Evolutionary conservation across 2,888 invertebrate genomes (phyloP).

Genomic region (Mimas tiliae): DNA sequence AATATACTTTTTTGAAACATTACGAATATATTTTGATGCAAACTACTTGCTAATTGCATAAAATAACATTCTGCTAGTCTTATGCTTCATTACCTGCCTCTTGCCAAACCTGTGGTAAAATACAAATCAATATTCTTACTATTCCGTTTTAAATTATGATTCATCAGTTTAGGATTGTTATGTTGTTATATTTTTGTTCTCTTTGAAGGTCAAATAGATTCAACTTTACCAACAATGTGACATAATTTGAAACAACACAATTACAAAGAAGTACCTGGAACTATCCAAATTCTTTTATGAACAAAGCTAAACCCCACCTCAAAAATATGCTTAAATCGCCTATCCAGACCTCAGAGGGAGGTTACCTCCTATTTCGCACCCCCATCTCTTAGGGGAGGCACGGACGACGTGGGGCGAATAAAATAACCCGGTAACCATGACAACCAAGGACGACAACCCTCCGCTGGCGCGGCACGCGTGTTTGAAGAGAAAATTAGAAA

Average conservation of each 20-base stretch:
- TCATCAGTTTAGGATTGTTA: too few relatives aligned
- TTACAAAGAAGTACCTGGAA: not conserved
- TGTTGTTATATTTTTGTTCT: not conserved
- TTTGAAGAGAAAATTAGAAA: slow-evolving; percentile 50
- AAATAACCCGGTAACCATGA: slow-evolving; percentile 69
- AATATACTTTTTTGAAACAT: not conserved
- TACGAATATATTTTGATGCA: too few relatives aligned
- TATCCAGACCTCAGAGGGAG: slow-evolving; percentile 43
- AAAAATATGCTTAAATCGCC: slow-evolving; percentile 35
- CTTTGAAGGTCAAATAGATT: too few relatives aligned
- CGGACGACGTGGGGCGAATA: slow-evolving; percentile 68
- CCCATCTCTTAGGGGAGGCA: slow-evolving; percentile 40
- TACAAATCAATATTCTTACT: too few relatives aligned
- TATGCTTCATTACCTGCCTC: too few relatives aligned
- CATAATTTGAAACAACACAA: too few relatives aligned
- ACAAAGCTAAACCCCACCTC: not conserved
- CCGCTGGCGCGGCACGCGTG: slow-evolving; percentile 44
- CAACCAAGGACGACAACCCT: slow-evolving; percentile 77
- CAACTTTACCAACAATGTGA: too few relatives aligned
- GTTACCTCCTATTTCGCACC: slow-evolving; percentile 58
- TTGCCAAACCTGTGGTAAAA: too few relatives aligned
- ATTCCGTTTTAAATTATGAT: too few relatives aligned
- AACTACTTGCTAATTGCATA: not conserved
- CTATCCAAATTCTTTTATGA: not conserved
- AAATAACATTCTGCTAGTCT: too few relatives aligned